Conservation (phyloP, 2,888 invertebrate genomes). For the Harpalus rufipes region DNA sequence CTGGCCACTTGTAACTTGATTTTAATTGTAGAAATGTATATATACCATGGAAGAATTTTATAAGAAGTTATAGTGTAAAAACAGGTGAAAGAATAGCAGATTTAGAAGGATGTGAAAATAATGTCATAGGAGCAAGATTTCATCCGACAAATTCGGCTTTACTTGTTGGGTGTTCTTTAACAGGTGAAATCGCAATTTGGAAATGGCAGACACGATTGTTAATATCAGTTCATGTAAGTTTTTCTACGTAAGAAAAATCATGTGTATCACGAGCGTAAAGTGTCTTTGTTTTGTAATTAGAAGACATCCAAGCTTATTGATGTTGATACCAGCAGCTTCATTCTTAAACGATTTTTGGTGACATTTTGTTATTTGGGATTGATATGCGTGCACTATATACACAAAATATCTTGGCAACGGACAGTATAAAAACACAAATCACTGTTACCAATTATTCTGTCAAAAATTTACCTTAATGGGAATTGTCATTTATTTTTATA, state of each 20-base stretch:
- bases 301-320: too few relatives aligned
- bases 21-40: conserved; percentile 79
- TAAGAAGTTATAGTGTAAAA: conserved; percentile 82
- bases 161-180: conserved; percentile 79
- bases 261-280: too few relatives aligned
- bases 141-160: conserved; percentile 77
- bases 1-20: neutral
- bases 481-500: too few relatives aligned
- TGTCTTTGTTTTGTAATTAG: too few relatives aligned
- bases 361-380: too few relatives aligned
- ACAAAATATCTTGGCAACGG: too few relatives aligned
- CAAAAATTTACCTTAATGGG: too few relatives aligned
- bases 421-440: too few relatives aligned
- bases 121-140: conserved; percentile 79
- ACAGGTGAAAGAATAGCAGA: conserved; percentile 83
- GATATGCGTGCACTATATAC: too few relatives aligned
- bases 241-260: neutral
- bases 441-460: too few relatives aligned
- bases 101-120: conserved; percentile 79
- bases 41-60: conserved; percentile 80
- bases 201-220: conserved; percentile 79
- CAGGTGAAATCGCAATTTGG: conserved; percentile 81
- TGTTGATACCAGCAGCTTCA: too few relatives aligned
- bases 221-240: conserved; percentile 76
- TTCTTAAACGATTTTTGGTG: too few relatives aligned